Evolutionary conservation across 2,113 vertebrate species (phyloP).

Genomic region (Tricholaema leucomelas): DNA sequence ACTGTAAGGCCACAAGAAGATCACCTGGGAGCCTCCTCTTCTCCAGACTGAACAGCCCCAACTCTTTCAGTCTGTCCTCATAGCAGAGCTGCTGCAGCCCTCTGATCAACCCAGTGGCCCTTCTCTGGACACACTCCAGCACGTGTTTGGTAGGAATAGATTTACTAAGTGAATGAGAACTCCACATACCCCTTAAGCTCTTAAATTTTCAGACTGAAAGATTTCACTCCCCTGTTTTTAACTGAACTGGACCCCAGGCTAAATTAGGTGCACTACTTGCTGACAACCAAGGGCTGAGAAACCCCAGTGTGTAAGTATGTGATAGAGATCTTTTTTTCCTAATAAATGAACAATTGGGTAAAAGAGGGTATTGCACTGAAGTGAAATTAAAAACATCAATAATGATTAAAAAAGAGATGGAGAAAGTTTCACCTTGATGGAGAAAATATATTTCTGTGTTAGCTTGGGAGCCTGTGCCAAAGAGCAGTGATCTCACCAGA

Average conservation of each 20-base stretch:
- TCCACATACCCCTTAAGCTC: neutral
- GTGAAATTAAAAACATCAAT: slow-evolving; percentile 1
- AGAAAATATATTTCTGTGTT: neutral
- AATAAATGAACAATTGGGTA: neutral
- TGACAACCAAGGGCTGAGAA: neutral
- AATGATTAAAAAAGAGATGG: neutral
- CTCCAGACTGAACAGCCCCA: no score
- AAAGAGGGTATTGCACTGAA: neutral
- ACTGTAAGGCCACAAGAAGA: no score
- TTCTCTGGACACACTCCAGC: no score
- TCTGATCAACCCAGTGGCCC: no score
- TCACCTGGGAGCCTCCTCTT: no score
- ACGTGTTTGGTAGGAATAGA: neutral
- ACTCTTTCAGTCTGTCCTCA: no score
- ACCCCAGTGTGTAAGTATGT: neutral
- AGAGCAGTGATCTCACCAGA: neutral
- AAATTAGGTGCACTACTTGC: slow-evolving; percentile 1
- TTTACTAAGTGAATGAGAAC: neutral
- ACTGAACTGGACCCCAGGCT: neutral
- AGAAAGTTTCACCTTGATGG: neutral
- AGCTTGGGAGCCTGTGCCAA: neutral
- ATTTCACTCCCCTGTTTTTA: neutral
- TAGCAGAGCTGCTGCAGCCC: no score
- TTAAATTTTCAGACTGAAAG: slow-evolving; percentile 17
- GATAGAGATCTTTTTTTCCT: neutral